Conservation (phyloP, 1,140 invertebrate genomes). For the Pantala flavescens region DNA sequence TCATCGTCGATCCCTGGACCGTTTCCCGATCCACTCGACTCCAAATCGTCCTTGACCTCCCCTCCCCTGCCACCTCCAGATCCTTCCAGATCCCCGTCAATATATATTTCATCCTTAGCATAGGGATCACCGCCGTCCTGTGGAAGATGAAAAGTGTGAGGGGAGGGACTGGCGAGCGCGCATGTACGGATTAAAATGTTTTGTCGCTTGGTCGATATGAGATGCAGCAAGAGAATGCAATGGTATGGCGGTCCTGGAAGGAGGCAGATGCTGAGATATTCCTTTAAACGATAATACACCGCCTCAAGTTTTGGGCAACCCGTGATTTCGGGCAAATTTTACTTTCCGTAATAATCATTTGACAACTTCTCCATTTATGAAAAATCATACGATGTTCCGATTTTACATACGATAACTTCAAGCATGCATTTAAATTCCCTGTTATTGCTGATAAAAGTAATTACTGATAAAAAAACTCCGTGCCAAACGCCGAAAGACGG, state of each 20-base stretch:
- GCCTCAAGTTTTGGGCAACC: no score
- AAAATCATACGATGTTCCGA: no score
- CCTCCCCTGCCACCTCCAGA: not conserved
- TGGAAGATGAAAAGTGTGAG: not conserved
- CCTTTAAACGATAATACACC: no score
- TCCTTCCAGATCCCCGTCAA: not conserved
- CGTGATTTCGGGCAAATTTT: no score
- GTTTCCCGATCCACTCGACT: not conserved
- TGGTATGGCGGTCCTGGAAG: not conserved
- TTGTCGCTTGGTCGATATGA: not conserved
- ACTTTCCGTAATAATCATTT: no score
- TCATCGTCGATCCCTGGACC: not conserved
- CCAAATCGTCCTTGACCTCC: not conserved
- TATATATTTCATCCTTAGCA: not conserved
- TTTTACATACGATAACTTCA: no score
- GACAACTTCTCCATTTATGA: no score
- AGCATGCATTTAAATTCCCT: no score
- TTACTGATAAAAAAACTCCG: no score
- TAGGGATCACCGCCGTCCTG: not conserved
- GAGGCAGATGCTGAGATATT: no score
- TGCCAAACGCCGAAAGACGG: no score
- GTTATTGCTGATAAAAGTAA: no score
- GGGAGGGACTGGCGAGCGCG: not conserved
- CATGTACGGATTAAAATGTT: not conserved
- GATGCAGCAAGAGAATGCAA: not conserved